These are phyloP conservation scores for Adoxophyes honmai DNA, from an alignment of 1,140 invertebrate species.

Conservation along the genomic window DNA sequence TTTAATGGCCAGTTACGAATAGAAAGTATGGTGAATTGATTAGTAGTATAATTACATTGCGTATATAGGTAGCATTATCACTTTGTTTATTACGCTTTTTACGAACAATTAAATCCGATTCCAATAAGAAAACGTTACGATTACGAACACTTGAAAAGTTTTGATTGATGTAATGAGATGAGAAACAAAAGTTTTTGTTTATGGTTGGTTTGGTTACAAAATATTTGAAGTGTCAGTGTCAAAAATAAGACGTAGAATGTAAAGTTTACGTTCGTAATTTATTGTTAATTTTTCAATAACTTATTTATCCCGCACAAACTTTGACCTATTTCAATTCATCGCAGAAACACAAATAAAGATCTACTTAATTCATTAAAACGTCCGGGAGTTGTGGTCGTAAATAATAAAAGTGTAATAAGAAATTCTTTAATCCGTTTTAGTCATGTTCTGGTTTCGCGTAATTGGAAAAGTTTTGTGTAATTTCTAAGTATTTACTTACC, in stretches of 20 bases:
- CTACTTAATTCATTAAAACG: neutral
- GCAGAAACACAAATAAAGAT: neutral
- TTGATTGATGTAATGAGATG: neutral
- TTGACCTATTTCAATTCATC: too few relatives aligned
- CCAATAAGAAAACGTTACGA: neutral
- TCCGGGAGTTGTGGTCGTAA: neutral
- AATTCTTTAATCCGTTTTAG: constrained; percentile 5
- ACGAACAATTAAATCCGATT: too few relatives aligned
- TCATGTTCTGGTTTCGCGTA: neutral
- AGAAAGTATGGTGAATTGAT: constrained; percentile 2
- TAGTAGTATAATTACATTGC: too few relatives aligned
- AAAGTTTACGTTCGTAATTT: neutral
- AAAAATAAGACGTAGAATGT: neutral
- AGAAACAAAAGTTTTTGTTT: neutral
- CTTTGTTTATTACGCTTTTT: neutral
- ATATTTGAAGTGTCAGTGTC: neutral
- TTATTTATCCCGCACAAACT: too few relatives aligned
- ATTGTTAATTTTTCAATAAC: neutral
- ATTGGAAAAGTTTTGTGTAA: constrained; percentile 3
- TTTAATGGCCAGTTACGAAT: constrained; percentile 3
- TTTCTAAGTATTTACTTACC: constrained; percentile 1
- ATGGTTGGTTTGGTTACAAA: neutral
- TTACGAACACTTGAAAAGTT: neutral
- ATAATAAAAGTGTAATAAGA: constrained; percentile 18
- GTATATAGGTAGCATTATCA: constrained; percentile 2